phyloP scores from a whole-genome alignment of 2,888 invertebrate species.

The Chalcosyrphus nemorum region DNA sequence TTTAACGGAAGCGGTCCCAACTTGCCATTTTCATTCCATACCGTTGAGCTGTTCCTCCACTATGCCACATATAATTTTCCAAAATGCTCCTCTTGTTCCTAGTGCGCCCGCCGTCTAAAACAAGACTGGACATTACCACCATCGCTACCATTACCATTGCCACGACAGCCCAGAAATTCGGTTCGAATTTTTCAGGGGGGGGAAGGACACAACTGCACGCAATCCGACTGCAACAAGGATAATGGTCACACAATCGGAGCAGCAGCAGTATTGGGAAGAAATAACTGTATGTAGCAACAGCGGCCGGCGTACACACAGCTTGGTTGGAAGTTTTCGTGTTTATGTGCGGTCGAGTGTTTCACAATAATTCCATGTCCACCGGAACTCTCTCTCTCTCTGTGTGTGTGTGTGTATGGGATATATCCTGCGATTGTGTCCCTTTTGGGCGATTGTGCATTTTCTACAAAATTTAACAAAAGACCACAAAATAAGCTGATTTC shows the following conservation, averaged over 20 bases:
- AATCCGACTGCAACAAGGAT: slow-evolving; percentile 71
- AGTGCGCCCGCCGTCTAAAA: background rate
- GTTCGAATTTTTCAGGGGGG: slow-evolving; percentile 52
- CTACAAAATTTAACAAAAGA: slow-evolving; percentile 69
- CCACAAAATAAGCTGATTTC: slow-evolving; percentile 73
- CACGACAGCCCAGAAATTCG: slow-evolving; percentile 16
- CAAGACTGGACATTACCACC: slow-evolving; percentile 50
- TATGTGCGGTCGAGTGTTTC: slow-evolving; percentile 70
- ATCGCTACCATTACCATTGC: too few species aligned
- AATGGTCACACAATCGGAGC: slow-evolving; percentile 58
- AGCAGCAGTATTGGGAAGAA: slow-evolving; percentile 1
- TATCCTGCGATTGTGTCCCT: slow-evolving; percentile 29
- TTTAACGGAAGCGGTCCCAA: slow-evolving; percentile 68
- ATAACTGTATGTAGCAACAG: slow-evolving; percentile 16
- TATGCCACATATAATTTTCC: slow-evolving; percentile 54
- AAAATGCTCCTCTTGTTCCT: slow-evolving; percentile 34
- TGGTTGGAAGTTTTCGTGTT: slow-evolving; percentile 68
- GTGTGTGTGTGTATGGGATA: background rate
- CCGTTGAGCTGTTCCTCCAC: slow-evolving; percentile 36
- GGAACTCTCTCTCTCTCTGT: slow-evolving; percentile 56
- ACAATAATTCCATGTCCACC: slow-evolving; percentile 71
- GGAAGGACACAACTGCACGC: slow-evolving; percentile 58
- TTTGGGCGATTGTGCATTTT: slow-evolving; percentile 65
- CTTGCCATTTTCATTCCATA: slow-evolving; percentile 63
- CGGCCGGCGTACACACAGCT: slow-evolving; percentile 46